A percentile compares a stretch with the other conserved stretches of the same genome.
These are phyloP conservation scores for Parasteatoda tepidariorum DNA, from an alignment of 1,140 invertebrate genomes.

Conservation along the genomic window DNA sequence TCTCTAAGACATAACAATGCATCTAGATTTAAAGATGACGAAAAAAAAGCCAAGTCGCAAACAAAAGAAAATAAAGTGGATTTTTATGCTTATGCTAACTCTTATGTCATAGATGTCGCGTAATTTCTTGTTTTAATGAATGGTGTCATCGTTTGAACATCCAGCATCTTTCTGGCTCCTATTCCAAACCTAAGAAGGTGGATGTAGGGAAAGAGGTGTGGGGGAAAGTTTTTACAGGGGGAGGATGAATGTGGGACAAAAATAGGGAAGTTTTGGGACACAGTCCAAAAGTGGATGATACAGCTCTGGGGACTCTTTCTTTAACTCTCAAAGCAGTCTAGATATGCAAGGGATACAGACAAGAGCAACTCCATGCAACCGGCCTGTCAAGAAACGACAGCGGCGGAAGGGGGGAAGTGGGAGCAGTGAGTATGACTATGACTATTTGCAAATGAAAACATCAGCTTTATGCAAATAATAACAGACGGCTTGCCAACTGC, in stretches of 20 bases:
- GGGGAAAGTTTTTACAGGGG: not conserved
- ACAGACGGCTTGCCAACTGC: too few species aligned
- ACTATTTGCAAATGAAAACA: not conserved
- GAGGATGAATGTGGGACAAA: conserved; percentile 6
- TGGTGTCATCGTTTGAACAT: too few species aligned
- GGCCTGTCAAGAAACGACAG: conserved; percentile 47
- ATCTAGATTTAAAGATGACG: too few species aligned
- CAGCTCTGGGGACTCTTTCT: conserved; percentile 7
- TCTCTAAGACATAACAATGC: too few species aligned
- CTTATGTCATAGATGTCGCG: not conserved
- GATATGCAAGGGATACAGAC: conserved; percentile 57
- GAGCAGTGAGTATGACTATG: conserved; percentile 17
- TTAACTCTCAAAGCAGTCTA: conserved; percentile 13
- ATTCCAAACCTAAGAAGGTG: conserved; percentile 16
- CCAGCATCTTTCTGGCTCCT: conserved; percentile 3
- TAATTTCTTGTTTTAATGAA: conserved; percentile 39
- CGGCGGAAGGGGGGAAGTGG: conserved; percentile 33
- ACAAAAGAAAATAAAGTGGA: not conserved
- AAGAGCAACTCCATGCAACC: conserved; percentile 51
- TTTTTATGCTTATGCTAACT: conserved; percentile 1
- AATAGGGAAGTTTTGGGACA: conserved; percentile 40
- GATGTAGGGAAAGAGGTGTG: not conserved
- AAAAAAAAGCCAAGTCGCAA: too few species aligned
- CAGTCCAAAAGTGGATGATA: conserved; percentile 48
- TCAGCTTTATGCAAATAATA: not conserved